Evolutionary conservation across 2,113 vertebrate species (phyloP), one percentile per base, ranked within the genome.

Genomic region (Takifugu flavidus): DNA sequence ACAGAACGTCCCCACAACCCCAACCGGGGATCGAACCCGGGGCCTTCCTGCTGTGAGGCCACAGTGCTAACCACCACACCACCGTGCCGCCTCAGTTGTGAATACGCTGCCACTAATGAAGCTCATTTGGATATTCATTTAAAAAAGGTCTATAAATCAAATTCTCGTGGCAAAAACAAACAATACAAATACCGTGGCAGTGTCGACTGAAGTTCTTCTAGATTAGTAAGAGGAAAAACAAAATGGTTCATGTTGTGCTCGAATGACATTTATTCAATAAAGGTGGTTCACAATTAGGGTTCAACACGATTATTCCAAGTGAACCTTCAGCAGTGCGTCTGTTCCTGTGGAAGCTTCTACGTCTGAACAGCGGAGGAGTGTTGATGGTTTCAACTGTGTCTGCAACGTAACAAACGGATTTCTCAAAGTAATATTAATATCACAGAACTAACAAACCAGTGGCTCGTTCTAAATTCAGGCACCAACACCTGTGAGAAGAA

Each of bases 191-290:
- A 34, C 1, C 4, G 31, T 7, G 8, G 31, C 31, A 34, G 31
- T 34, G 8, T 34, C 8, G 31, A 34, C 31, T 34, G 6, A 34
- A 34, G 31, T 34, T 5, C 31, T 34, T 34, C 31, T 34, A 34
- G 5, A 34, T 5, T 34, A 34, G 4, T 46, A 13, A 44, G 20
- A 44, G 1, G 20, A 49, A 20, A 49, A 51, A 27, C 12, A 51
- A 20, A 20, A 20, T 20, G 20, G 25, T 13, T 25, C 8, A 39
- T 43, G 3, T 4, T 56, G 50, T 56, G 25, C 44, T 28, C 39
- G 8, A 11, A 55, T 25, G 15, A 39, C 14, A 5, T 81, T 81
- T 71, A 81, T 75, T 81, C 0, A 4, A 56, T 64, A 57, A 1
- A 20, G 25, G 52, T 60, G 66, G 2, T 67, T 52, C 14, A 43